A percentile compares a stretch with the other conserved stretches of the same genome.
phyloP scores from a whole-genome alignment of 2,888 invertebrate genomes.

The Diaprepes abbreviatus region DNA sequence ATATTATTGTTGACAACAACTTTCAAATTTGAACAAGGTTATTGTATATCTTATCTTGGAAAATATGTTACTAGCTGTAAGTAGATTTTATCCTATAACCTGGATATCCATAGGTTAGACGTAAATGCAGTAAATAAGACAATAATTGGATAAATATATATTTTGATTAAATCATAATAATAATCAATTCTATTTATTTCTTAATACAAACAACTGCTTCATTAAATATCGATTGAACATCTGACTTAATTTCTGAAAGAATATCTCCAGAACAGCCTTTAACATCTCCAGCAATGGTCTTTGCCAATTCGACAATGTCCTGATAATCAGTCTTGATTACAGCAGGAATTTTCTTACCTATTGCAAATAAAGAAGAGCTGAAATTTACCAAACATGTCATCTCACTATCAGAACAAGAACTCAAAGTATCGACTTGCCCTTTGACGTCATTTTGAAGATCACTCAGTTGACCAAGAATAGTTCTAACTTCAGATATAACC shows the following conservation, averaged over 20 bases:
- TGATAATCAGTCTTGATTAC: background rate
- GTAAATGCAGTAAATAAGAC: too few species aligned
- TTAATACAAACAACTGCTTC: conserved; percentile 9
- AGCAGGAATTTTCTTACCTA: background rate
- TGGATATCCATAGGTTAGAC: too few species aligned
- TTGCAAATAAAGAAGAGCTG: background rate
- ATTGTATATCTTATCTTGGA: too few species aligned
- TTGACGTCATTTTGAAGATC: background rate
- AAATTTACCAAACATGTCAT: background rate
- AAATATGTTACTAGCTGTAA: too few species aligned
- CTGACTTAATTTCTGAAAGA: background rate
- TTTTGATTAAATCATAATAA: too few species aligned
- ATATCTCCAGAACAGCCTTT: background rate
- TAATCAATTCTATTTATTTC: background rate
- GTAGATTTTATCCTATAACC: too few species aligned
- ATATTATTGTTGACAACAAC: too few species aligned
- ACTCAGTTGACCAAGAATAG: background rate
- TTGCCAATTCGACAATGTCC: background rate
- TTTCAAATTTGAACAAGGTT: too few species aligned
- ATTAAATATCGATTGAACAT: background rate
- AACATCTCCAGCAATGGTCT: background rate
- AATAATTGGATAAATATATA: too few species aligned
- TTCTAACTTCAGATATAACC: background rate
- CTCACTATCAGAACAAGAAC: background rate
- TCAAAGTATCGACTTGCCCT: background rate